Conservation (phyloP, 2,888 invertebrate species). For the Philereme transversata region DNA sequence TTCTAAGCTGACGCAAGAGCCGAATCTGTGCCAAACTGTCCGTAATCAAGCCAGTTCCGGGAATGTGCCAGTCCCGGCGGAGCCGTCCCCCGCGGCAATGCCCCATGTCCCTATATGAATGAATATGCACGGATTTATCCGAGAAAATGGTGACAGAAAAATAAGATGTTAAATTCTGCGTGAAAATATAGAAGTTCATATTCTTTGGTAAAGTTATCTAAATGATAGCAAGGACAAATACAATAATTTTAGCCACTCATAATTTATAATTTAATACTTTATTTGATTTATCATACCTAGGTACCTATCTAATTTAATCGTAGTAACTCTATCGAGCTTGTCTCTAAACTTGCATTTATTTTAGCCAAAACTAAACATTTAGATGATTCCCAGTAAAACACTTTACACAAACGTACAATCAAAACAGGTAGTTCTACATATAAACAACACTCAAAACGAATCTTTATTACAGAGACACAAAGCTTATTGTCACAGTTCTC, state of each 20-base stretch:
- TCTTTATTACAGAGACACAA: conserved; percentile 30
- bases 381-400: conserved; percentile 11
- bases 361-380: background rate
- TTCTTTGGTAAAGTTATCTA: too few species aligned
- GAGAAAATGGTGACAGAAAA: background rate
- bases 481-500: conserved; percentile 29
- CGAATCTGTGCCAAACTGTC: background rate
- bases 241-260: too few species aligned
- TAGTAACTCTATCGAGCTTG: too few species aligned
- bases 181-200: too few species aligned
- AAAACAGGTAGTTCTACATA: conserved; percentile 11
- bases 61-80: background rate
- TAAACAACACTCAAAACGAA: conserved; percentile 28
- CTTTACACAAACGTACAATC: conserved; percentile 7
- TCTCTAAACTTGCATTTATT: too few species aligned
- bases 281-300: too few species aligned
- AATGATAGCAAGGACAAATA: too few species aligned
- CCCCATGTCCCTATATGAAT: background rate
- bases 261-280: too few species aligned
- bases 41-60: background rate
- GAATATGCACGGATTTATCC: background rate
- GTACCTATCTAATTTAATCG: too few species aligned
- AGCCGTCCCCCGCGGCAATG: background rate
- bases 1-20: background rate
- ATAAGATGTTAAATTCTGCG: background rate